Conservation (phyloP, 2,888 invertebrate genomes). For the Drosophila phalerata region DNA sequence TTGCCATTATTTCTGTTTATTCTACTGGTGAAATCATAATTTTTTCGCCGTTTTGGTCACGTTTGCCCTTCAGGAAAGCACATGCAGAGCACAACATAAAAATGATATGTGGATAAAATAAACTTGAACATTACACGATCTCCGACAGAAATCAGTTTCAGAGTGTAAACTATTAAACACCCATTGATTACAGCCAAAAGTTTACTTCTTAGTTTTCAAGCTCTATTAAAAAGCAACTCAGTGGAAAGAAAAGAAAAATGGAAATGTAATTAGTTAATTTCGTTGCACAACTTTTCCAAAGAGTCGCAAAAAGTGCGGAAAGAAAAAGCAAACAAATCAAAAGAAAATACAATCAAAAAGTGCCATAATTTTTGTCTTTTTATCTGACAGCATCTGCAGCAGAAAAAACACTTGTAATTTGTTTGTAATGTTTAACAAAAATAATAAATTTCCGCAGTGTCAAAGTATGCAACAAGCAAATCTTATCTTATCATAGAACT, state of each 20-base stretch:
- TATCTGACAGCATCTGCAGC: slow-evolving; percentile 46
- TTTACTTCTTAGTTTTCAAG: neutral
- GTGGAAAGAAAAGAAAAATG: slow-evolving; percentile 1
- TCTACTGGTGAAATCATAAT: slow-evolving; percentile 49
- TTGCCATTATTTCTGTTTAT: neutral
- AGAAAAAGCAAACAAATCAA: slow-evolving; percentile 11
- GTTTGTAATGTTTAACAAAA: slow-evolving; percentile 38
- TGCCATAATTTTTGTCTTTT: slow-evolving; percentile 57
- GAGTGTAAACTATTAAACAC: slow-evolving; percentile 54
- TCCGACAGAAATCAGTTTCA: slow-evolving; percentile 20
- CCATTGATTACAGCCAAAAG: slow-evolving; percentile 28
- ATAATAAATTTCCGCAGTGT: slow-evolving; percentile 39
- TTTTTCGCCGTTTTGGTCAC: slow-evolving; percentile 39
- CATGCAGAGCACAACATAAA: slow-evolving; percentile 48
- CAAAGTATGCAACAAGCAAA: slow-evolving; percentile 15
- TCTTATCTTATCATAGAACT: slow-evolving; percentile 25
- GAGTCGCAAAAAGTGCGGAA: slow-evolving; percentile 29
- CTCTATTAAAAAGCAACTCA: slow-evolving; percentile 4
- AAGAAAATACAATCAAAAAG: slow-evolving; percentile 56
- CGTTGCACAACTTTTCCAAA: slow-evolving; percentile 52
- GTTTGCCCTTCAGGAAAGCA: slow-evolving; percentile 49
- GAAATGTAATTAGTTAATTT: slow-evolving; percentile 16
- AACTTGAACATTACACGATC: slow-evolving; percentile 33
- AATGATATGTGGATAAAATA: slow-evolving; percentile 39
- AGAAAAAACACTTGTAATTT: slow-evolving; percentile 43